These are phyloP conservation scores for Erythrocercus mccallii DNA, from an alignment of 2,113 vertebrate genomes.

Conservation along the genomic window DNA sequence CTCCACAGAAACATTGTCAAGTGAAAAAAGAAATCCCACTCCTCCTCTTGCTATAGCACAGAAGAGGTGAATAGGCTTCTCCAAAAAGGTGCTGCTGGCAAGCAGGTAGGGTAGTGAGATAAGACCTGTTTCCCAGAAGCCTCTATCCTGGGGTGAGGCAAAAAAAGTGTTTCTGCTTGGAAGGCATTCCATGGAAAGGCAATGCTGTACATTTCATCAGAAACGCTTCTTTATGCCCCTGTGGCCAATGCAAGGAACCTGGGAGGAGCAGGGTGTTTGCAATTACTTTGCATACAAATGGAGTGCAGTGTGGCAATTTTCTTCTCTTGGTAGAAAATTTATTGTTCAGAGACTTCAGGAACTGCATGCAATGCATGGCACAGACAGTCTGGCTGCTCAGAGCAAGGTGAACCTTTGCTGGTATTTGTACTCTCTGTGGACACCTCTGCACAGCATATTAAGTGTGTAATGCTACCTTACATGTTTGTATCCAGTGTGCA, in stretches of 20 bases:
- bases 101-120: background rate
- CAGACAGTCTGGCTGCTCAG: background rate
- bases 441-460: background rate
- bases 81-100: background rate
- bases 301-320: background rate
- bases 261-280: background rate
- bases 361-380: background rate
- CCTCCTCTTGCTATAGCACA: background rate
- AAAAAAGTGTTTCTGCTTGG: background rate
- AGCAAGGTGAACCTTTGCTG: background rate
- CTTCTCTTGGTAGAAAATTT: background rate
- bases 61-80: background rate
- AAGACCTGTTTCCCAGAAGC: background rate
- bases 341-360: background rate
- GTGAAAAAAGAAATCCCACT: background rate
- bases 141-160: background rate
- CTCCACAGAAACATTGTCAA: background rate
- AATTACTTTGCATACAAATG: background rate
- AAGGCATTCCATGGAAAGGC: background rate
- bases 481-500: background rate
- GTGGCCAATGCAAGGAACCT: background rate
- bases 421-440: background rate
- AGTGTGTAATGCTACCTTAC: background rate
- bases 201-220: background rate
- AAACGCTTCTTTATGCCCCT: background rate